phyloP scores from a whole-genome alignment of 2,888 invertebrate genomes.

The Crioceris asparagi region DNA sequence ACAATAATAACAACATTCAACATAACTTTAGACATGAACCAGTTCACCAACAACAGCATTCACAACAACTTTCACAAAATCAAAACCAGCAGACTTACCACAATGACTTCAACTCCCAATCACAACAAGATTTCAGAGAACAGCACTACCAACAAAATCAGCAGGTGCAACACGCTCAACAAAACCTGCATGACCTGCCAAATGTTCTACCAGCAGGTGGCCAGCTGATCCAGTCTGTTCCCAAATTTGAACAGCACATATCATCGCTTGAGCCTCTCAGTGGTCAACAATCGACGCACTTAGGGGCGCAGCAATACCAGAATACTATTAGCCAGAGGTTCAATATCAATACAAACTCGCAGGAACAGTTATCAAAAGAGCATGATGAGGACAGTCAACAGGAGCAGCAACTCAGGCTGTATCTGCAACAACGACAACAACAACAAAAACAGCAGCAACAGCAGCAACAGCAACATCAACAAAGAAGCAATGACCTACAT shows the following conservation, averaged over 20 bases:
- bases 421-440: slow-evolving; percentile 9
- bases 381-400: slow-evolving; percentile 8
- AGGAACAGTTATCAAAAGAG: slow-evolving; percentile 13
- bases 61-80: slow-evolving; percentile 12
- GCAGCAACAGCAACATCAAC: slow-evolving; percentile 32
- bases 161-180: slow-evolving; percentile 26
- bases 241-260: slow-evolving; percentile 71
- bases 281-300: slow-evolving; percentile 12
- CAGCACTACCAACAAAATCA: slow-evolving; percentile 16
- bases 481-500: slow-evolving; percentile 40
- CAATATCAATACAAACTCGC: slow-evolving; percentile 12
- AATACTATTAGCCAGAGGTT: slow-evolving; percentile 28
- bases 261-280: slow-evolving; percentile 40
- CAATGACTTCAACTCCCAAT: slow-evolving; percentile 9
- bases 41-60: slow-evolving; percentile 6
- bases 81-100: slow-evolving; percentile 5
- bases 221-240: slow-evolving; percentile 64
- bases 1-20: no score
- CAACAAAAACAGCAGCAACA: slow-evolving; percentile 25
- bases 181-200: background rate
- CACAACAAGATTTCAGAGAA: slow-evolving; percentile 22
- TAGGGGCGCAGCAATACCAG: slow-evolving; percentile 28
- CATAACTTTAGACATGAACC: no score
- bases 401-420: slow-evolving; percentile 2
- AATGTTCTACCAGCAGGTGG: slow-evolving; percentile 51